Evolutionary conservation across 2,888 invertebrate species (phyloP), one percentile per base, ranked within the genome.

Genomic region (Archips crataeganus): DNA sequence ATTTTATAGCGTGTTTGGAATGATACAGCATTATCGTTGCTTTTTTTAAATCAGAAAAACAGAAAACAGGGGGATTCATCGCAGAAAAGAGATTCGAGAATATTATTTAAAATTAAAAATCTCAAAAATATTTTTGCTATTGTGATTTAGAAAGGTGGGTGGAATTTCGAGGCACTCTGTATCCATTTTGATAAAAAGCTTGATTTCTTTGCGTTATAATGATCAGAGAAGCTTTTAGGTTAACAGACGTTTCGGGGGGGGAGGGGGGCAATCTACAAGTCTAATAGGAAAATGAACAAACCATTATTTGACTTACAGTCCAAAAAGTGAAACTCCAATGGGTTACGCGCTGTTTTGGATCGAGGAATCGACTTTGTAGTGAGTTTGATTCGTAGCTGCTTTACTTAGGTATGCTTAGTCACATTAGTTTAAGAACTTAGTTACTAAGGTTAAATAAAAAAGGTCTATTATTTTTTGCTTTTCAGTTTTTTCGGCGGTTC

Each of bases 261-360:
- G 3, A 32, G 3, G 23, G 64, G 60, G 47, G 69, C 47, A 60
- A 74, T 70, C 65, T 70, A 47, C 69, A 74, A 74, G 74, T 74
- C 69, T 74, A 74, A 74, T 70, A 60, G 59, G 49, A 45, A 65
- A 74, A 74, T 64, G 69, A 65, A 64, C 68, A 68, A 65, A 23
- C 64, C 63, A 54, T 51, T 67, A 65, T 74, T 69, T 74, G 74
- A 74, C 39, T 74, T 74, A 60, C 69, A 70, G 69, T 23, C 54
- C 63, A 61, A 70, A 74, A 74, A 64, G 60, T 57, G 60, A 60
- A 67, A 71, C 71, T 64, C 62, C 2, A 15, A 13, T 8, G 64
- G 13, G 57, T 34, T 70, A 47, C 63, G 5, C 15, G 2, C 8
- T 47, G 51, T 36, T 49, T 65, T 39, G 32, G 2, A 13, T n/a